Conservation (phyloP, 2,113 vertebrate genomes). For the Phoenicopterus ruber region DNA sequence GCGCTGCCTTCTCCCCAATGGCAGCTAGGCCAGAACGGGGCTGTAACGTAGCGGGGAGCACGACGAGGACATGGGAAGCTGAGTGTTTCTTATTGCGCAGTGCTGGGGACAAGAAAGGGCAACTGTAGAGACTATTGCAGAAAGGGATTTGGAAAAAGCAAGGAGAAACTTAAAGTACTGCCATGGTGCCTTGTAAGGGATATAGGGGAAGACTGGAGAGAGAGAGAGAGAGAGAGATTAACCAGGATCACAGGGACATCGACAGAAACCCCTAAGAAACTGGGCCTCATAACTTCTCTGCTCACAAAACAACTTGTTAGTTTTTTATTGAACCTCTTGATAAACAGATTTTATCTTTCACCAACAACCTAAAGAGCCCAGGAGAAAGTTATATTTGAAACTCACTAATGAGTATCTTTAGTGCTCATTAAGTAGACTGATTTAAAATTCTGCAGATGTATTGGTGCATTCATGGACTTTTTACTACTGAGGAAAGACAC, state of each 20-base stretch:
- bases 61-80: too few relatives aligned
- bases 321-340: neutral
- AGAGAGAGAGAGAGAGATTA: neutral
- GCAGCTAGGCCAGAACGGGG: neutral
- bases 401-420: slow-evolving; percentile 9
- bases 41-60: neutral
- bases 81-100: neutral
- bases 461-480: neutral
- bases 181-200: neutral
- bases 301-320: neutral
- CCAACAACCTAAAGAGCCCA: neutral
- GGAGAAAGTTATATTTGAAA: slow-evolving; percentile 7
- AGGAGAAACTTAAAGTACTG: neutral
- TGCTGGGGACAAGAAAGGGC: neutral
- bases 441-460: neutral
- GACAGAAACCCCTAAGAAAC: neutral
- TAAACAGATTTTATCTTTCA: neutral
- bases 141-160: neutral
- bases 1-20: neutral
- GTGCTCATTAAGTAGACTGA: slow-evolving; percentile 16
- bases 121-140: neutral
- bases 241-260: neutral
- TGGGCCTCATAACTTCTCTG: neutral
- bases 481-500: neutral
- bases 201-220: rapidly evolving